Percentiles rank a stretch among this genome's conserved stretches.
These are phyloP conservation scores for Liolophura sinensis DNA, from an alignment of 1,140 invertebrate species.

Conservation along the genomic window DNA sequence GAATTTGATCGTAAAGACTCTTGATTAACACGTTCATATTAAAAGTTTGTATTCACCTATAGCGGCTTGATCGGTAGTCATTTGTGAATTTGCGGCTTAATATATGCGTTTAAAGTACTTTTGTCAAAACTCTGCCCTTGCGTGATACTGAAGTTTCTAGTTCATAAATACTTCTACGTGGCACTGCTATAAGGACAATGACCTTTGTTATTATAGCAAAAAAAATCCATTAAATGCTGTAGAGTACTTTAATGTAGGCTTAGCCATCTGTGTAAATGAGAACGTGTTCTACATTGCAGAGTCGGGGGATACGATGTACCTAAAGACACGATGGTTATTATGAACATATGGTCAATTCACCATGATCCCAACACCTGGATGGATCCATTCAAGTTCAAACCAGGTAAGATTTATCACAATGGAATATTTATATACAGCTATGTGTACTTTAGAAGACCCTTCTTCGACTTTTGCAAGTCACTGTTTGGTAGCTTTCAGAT, in stretches of 20 bases:
- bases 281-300: constrained; percentile 8
- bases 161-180: not conserved
- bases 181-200: not conserved
- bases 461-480: not conserved
- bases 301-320: constrained; percentile 24
- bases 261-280: not conserved
- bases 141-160: not conserved
- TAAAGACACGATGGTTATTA: constrained; percentile 68
- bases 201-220: not conserved
- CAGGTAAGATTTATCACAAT: constrained; percentile 59
- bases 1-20: not conserved
- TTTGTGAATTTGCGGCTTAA: not conserved
- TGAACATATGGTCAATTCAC: constrained; percentile 81
- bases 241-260: not conserved
- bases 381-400: constrained; percentile 73
- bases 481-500: not conserved
- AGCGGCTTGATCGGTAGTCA: not conserved
- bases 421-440: not conserved
- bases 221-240: not conserved
- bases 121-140: not conserved
- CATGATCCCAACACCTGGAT: constrained; percentile 72
- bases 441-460: not conserved
- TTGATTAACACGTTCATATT: not conserved
- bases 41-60: not conserved
- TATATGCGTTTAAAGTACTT: not conserved